A percentile compares a stretch with the other conserved stretches of the same genome.
phyloP scores from a whole-genome alignment of 2,888 invertebrate species.

The Apamea sordens region DNA sequence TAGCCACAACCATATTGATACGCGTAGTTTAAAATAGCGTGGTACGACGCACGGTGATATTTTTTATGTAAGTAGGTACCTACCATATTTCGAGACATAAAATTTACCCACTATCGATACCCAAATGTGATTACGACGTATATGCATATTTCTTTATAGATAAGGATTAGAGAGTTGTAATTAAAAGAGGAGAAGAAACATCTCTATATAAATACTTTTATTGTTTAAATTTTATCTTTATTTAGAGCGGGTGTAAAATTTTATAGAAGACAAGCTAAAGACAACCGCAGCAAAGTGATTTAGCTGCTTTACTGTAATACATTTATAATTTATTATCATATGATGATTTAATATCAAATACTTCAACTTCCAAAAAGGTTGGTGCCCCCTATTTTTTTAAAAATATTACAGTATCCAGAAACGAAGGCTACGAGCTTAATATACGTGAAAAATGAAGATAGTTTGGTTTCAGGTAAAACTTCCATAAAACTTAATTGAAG shows the following conservation, averaged over 20 bases:
- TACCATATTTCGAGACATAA: conserved; percentile 45
- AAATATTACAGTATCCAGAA: conserved; percentile 43
- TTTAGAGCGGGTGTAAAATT: conserved; percentile 45
- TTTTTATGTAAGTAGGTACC: conserved; percentile 42
- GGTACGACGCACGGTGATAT: conserved; percentile 43
- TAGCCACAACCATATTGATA: conserved; percentile 38
- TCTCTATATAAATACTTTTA: conserved; percentile 46
- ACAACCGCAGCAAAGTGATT: conserved; percentile 16
- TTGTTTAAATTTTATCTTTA: conserved; percentile 43
- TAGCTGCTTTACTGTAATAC: conserved; percentile 7
- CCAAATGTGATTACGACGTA: conserved; percentile 43
- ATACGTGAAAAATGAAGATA: conserved; percentile 44
- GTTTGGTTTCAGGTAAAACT: conserved; percentile 42
- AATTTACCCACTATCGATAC: conserved; percentile 44
- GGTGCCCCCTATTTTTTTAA: conserved; percentile 40
- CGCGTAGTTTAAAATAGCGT: conserved; percentile 40
- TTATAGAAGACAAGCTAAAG: conserved; percentile 30
- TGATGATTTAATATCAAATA: conserved; percentile 40
- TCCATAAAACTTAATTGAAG: conserved; percentile 38
- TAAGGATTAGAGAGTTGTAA: conserved; percentile 44
- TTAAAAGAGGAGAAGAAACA: conserved; percentile 47
- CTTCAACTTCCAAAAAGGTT: conserved; percentile 48
- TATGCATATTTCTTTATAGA: conserved; percentile 47
- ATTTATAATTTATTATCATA: conserved; percentile 28
- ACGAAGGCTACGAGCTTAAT: conserved; percentile 48